Evolutionary conservation across 2,113 vertebrate species (phyloP).

Genomic region (Oryzias celebensis): DNA sequence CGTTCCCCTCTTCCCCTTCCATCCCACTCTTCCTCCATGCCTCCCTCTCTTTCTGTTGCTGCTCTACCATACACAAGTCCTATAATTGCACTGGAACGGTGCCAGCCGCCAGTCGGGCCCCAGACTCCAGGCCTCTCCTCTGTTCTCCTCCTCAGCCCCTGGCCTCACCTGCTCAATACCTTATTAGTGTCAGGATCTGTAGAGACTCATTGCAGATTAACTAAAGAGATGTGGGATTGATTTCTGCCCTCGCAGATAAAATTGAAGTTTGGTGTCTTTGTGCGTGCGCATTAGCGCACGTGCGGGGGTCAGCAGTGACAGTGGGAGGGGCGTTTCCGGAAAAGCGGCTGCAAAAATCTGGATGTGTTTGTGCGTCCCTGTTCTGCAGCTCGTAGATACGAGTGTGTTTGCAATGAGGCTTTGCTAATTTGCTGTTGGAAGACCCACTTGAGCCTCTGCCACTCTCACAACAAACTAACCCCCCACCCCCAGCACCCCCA

Average conservation of each 20-base stretch:
- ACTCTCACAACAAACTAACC: constrained; percentile 69
- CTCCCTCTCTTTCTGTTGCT: constrained; percentile 68
- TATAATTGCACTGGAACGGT: constrained; percentile 93
- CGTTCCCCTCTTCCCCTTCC: constrained; percentile 72
- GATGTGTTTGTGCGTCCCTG: constrained; percentile 47
- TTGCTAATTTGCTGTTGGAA: constrained; percentile 87
- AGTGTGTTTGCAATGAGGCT: constrained; percentile 71
- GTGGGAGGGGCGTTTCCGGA: constrained; percentile 14
- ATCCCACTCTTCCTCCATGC: constrained; percentile 70
- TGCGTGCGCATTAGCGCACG: constrained; percentile 2
- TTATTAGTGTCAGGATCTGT: constrained; percentile 97
- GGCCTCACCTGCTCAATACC: constrained; percentile 94
- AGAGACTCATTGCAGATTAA: constrained; percentile 95
- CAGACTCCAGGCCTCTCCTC: constrained; percentile 83
- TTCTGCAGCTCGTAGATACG: constrained; percentile 45
- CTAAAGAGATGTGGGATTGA: constrained; percentile 98
- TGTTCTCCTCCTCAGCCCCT: constrained; percentile 74
- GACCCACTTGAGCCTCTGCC: constrained; percentile 78
- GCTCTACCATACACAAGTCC: constrained; percentile 88
- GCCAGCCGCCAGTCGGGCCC: constrained; percentile 81
- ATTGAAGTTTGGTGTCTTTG: constrained; percentile 72
- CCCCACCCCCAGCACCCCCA: constrained; percentile 22
- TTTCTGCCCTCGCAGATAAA: constrained; percentile 89
- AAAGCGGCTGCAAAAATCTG: background rate
- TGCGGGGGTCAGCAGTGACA: constrained; percentile 14